Conservation (phyloP, 1,140 invertebrate genomes). For the Sarcophaga peregrina region DNA sequence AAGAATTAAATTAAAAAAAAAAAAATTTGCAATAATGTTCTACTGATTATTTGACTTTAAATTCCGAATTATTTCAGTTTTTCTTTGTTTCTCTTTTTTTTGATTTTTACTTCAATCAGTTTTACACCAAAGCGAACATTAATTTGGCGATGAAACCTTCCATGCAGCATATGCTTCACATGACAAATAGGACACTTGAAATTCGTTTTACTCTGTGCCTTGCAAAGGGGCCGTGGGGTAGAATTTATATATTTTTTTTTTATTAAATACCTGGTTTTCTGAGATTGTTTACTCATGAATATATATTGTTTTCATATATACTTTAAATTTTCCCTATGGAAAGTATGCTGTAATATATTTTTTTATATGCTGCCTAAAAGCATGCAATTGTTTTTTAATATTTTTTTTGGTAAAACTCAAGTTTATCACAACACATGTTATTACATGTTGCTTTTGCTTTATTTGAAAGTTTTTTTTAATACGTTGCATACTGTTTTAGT, state of each 20-base stretch:
- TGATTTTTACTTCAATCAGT: too few species aligned
- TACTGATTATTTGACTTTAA: too few species aligned
- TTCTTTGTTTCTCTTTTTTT: too few species aligned
- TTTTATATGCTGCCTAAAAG: neutral
- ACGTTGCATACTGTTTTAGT: neutral
- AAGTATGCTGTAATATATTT: neutral
- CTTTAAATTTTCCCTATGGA: neutral
- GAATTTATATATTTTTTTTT: neutral
- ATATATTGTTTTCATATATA: neutral
- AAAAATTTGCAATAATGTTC: too few species aligned
- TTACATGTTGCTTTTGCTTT: conserved; percentile 17
- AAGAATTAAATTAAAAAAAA: too few species aligned
- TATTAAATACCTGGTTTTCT: neutral
- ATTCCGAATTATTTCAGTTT: too few species aligned
- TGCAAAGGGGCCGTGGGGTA: neutral
- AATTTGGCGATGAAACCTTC: neutral
- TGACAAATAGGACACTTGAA: neutral
- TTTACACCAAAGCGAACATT: too few species aligned
- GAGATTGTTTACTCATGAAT: conserved; percentile 2
- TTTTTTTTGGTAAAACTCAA: neutral
- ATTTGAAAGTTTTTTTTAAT: neutral
- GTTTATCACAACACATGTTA: conserved; percentile 18
- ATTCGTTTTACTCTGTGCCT: neutral
- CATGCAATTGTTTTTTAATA: neutral
- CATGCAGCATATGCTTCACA: neutral